Conservation (phyloP, 1,140 invertebrate genomes). For the Hirudo medicinalis region DNA sequence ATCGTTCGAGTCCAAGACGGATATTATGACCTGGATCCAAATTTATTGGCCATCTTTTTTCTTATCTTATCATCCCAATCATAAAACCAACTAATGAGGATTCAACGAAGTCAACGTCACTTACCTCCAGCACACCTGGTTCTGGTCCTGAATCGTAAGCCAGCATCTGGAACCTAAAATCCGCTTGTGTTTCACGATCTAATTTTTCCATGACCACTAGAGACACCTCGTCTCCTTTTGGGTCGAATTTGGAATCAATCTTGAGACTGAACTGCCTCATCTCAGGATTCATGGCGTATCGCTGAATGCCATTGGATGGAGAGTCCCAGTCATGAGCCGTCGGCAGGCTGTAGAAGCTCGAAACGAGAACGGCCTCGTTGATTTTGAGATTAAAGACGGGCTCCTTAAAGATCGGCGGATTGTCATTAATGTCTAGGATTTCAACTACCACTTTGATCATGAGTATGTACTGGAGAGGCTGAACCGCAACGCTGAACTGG, state of each 20-base stretch:
- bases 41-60: background rate
- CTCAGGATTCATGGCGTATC: slow-evolving; percentile 70
- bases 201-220: slow-evolving; percentile 47
- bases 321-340: slow-evolving; percentile 72
- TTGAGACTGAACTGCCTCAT: slow-evolving; percentile 3
- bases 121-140: slow-evolving; percentile 64
- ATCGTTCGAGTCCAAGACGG: slow-evolving; percentile 69
- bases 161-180: slow-evolving; percentile 65
- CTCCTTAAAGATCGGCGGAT: slow-evolving; percentile 30
- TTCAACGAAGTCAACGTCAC: slow-evolving; percentile 48
- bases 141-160: slow-evolving; percentile 70
- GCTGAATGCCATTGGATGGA: slow-evolving; percentile 72
- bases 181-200: slow-evolving; percentile 62
- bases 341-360: slow-evolving; percentile 38
- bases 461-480: slow-evolving; percentile 18
- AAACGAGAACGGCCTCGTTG: slow-evolving; percentile 58
- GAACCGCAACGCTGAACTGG: slow-evolving; percentile 18
- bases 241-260: slow-evolving; percentile 4
- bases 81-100: too few relatives aligned
- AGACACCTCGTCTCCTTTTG: slow-evolving; percentile 1
- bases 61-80: background rate
- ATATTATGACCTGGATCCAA: slow-evolving; percentile 49
- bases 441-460: slow-evolving; percentile 25
- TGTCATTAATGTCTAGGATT: slow-evolving; percentile 46
- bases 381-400: slow-evolving; percentile 82